Evolutionary conservation across 1,140 invertebrate species (phyloP).

Genomic region (Plectrocnemia conspersa): DNA sequence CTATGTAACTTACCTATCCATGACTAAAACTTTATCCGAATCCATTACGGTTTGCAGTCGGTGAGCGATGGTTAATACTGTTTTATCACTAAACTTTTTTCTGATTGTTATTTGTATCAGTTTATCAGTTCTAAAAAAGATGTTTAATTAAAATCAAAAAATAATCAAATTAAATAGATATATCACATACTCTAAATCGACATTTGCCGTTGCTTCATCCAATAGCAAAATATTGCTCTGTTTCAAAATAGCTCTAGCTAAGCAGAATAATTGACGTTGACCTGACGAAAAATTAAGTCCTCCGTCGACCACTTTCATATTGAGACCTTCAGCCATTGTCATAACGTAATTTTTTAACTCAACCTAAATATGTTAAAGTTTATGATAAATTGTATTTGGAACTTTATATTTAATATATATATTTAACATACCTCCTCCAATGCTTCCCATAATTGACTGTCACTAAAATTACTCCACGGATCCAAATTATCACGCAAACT

Average conservation of each 20-base stretch:
- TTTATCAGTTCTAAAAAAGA: slow-evolving; percentile 57
- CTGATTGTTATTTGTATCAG: slow-evolving; percentile 65
- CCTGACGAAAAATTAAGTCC: slow-evolving; percentile 72
- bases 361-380: too few species aligned
- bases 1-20: slow-evolving; percentile 52
- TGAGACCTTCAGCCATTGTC: slow-evolving; percentile 47
- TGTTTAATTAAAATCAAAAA: slow-evolving; percentile 7
- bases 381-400: slow-evolving; percentile 1
- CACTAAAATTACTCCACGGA: slow-evolving; percentile 56
- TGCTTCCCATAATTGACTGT: slow-evolving; percentile 65
- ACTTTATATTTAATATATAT: slow-evolving; percentile 9
- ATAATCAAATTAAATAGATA: slow-evolving; percentile 3
- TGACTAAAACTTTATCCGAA: slow-evolving; percentile 67
- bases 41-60: slow-evolving; percentile 79
- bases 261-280: slow-evolving; percentile 71
- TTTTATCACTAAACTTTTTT: slow-evolving; percentile 65
- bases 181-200: slow-evolving; percentile 62
- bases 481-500: slow-evolving; percentile 65
- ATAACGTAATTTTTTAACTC: slow-evolving; percentile 55
- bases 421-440: slow-evolving; percentile 59
- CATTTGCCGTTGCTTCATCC: slow-evolving; percentile 85
- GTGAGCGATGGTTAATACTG: slow-evolving; percentile 81
- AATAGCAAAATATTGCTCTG: slow-evolving; percentile 71
- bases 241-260: slow-evolving; percentile 69
- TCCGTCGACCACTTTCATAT: slow-evolving; percentile 64